These are phyloP conservation scores for Dermochelys coriacea DNA, from an alignment of 2,797 vertebrate genomes.

Conservation along the genomic window DNA sequence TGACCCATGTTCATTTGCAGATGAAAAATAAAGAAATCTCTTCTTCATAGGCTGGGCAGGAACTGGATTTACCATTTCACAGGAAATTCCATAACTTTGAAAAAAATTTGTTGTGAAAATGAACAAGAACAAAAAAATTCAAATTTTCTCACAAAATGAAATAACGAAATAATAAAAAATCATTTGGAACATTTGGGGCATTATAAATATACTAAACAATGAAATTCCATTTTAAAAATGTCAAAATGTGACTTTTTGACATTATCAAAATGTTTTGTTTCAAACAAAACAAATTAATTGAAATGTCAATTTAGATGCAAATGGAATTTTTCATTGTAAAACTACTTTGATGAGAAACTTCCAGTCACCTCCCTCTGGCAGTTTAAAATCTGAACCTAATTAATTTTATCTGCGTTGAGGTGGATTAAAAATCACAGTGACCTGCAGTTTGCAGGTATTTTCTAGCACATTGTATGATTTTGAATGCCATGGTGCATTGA, in stretches of 20 bases:
- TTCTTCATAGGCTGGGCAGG: background rate
- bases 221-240: background rate
- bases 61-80: background rate
- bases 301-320: background rate
- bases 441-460: constrained; percentile 7
- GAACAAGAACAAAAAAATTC: background rate
- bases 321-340: background rate
- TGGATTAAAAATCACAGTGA: constrained; percentile 6
- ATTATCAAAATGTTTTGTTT: background rate
- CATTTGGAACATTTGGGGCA: background rate
- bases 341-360: background rate
- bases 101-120: background rate
- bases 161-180: background rate
- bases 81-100: background rate
- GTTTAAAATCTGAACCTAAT: constrained; percentile 5
- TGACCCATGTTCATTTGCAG: background rate
- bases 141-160: background rate
- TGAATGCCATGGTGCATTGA: background rate
- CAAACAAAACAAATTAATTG: background rate
- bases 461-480: background rate
- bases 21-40: constrained; percentile 10
- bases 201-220: too few species aligned
- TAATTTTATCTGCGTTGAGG: background rate
- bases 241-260: background rate
- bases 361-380: background rate